Conservation (phyloP, 2,113 vertebrate genomes). For the sheep (Ovis aries) region DNA sequence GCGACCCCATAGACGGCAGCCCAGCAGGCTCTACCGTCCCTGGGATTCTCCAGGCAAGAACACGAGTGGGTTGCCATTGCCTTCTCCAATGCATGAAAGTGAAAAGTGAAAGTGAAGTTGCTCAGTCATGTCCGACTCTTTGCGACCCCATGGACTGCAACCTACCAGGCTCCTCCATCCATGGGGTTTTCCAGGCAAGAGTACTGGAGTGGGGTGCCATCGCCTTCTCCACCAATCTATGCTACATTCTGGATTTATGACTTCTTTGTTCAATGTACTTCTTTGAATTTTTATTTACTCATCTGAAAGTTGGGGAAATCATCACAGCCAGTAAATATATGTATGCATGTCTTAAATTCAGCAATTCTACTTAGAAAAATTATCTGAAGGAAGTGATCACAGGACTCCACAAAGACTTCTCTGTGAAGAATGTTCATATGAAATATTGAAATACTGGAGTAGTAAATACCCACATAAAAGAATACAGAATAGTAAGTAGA, state of each 20-base stretch:
- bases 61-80: no score
- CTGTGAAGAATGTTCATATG: neutral
- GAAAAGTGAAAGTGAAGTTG: no score
- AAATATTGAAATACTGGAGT: constrained; percentile 11
- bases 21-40: no score
- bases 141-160: no score
- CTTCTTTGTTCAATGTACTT: neutral
- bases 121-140: no score
- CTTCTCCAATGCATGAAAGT: no score
- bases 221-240: neutral
- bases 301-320: neutral
- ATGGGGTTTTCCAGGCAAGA: neutral
- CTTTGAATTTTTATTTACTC: constrained; percentile 23
- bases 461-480: neutral
- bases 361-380: constrained; percentile 20
- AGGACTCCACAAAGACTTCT: neutral
- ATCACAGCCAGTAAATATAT: neutral
- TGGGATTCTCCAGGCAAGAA: no score
- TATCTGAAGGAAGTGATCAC: neutral
- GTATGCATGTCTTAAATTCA: neutral
- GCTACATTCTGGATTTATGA: neutral
- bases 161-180: no score
- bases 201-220: neutral
- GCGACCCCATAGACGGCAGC: no score
- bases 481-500: neutral